Conservation (phyloP, 2,797 vertebrate species). For the Centropyge bicolor region DNA sequence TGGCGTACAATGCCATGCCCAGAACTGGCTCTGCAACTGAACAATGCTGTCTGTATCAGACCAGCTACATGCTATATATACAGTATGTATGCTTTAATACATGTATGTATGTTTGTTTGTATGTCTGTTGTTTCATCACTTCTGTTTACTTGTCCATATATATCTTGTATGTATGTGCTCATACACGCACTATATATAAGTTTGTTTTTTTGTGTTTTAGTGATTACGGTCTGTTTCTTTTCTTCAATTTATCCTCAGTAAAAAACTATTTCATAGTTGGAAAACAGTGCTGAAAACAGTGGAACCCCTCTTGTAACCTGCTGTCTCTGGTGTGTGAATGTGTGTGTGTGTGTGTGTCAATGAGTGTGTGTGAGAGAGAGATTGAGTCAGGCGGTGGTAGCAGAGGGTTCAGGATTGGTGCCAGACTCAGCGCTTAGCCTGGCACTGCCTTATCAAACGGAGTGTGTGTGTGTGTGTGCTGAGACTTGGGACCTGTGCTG, state of each 20-base stretch:
- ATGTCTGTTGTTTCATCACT: slow-evolving; percentile 1
- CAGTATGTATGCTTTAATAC: not conserved
- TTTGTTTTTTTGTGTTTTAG: not conserved
- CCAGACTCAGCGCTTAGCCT: slow-evolving; percentile 67
- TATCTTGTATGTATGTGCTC: not conserved
- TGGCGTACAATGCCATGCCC: not conserved
- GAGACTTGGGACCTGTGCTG: slow-evolving; percentile 59
- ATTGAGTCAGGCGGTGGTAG: slow-evolving; percentile 23
- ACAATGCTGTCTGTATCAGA: not conserved
- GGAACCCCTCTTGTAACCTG: slow-evolving; percentile 22
- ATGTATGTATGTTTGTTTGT: not conserved
- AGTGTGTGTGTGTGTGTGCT: slow-evolving; percentile 31
- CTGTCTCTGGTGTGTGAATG: slow-evolving; percentile 3
- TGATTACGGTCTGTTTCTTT: not conserved
- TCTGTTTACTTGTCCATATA: not conserved
- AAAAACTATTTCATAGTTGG: not conserved
- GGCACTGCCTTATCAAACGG: slow-evolving; percentile 55
- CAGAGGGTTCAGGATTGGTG: slow-evolving; percentile 52
- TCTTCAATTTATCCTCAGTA: not conserved
- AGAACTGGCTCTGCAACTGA: not conserved
- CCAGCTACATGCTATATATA: not conserved
- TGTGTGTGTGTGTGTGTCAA: slow-evolving; percentile 19
- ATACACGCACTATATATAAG: no score
- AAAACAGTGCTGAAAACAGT: slow-evolving; percentile 18
- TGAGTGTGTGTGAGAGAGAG: slow-evolving; percentile 25